These are phyloP conservation scores for Zaprionus capensis DNA, from an alignment of 1,140 invertebrate species.

Conservation along the genomic window DNA sequence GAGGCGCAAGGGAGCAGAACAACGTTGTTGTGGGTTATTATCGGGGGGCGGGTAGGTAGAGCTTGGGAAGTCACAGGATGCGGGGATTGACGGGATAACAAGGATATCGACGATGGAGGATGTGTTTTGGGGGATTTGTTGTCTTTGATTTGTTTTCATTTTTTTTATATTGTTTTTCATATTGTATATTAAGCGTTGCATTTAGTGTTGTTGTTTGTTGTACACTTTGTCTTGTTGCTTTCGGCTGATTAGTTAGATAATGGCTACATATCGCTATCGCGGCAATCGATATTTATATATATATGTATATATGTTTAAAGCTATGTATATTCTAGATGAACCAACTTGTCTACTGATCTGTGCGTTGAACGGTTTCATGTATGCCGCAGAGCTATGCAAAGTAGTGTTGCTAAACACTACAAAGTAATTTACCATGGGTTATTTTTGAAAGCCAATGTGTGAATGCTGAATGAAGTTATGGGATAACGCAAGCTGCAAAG, in stretches of 20 bases:
- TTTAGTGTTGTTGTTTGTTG: constrained; percentile 54
- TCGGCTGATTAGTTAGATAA: constrained; percentile 34
- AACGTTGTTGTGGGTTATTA: constrained; percentile 38
- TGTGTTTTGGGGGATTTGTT: constrained; percentile 69
- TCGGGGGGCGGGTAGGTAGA: constrained; percentile 31
- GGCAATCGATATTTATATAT: constrained; percentile 52
- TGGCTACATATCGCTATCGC: constrained; percentile 82
- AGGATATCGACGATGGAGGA: constrained; percentile 61
- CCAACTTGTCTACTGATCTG: constrained; percentile 69
- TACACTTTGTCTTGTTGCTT: constrained; percentile 32
- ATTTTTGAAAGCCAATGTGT: constrained; percentile 62
- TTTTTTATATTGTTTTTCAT: constrained; percentile 37
- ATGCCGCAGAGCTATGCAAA: constrained; percentile 55
- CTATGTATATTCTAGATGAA: constrained; percentile 43
- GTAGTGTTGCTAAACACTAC: constrained; percentile 18
- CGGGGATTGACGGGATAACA: constrained; percentile 49
- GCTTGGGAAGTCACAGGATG: constrained; percentile 56
- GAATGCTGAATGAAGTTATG: constrained; percentile 60
- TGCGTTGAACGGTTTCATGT: constrained; percentile 59
- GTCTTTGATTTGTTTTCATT: constrained; percentile 57
- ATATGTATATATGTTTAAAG: constrained; percentile 21
- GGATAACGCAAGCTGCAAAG: constrained; percentile 59
- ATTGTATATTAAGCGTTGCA: constrained; percentile 30
- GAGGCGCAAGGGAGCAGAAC: constrained; percentile 45
- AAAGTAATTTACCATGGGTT: constrained; percentile 39